Percentiles rank a stretch among this genome's conserved stretches.
Conservation (phyloP, 2,113 vertebrate genomes). For the Guaruba guarouba region DNA sequence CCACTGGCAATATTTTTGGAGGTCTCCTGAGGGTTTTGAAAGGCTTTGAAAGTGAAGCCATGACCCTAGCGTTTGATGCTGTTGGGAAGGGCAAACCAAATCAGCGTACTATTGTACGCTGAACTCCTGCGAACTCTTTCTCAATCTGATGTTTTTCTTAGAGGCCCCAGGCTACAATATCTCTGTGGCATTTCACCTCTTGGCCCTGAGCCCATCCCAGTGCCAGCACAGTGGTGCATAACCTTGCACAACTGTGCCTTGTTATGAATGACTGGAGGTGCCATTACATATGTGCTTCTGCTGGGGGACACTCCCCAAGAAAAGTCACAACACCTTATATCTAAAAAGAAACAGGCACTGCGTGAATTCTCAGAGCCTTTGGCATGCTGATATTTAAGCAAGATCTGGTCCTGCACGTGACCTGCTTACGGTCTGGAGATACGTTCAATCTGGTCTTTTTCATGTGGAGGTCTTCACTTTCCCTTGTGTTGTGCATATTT, state of each 20-base stretch:
- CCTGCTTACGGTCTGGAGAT: not conserved
- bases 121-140: not conserved
- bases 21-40: not conserved
- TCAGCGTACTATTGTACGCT: fast-evolving
- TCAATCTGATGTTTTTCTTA: not conserved
- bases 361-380: not conserved
- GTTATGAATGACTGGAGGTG: not conserved
- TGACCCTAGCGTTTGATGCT: fast-evolving
- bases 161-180: constrained; percentile 13
- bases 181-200: not conserved
- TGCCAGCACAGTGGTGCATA: not conserved
- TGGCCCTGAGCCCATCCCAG: not conserved
- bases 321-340: not conserved
- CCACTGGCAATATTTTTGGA: fast-evolving
- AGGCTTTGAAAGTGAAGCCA: not conserved
- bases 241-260: not conserved
- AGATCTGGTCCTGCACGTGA: not conserved
- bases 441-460: not conserved
- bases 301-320: not conserved
- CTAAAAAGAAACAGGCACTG: not conserved
- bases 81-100: not conserved
- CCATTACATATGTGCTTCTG: not conserved
- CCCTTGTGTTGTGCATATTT: not conserved
- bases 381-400: not conserved
- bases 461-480: fast-evolving